Conservation (phyloP, 2,888 invertebrate species). For the Meiosimyza platycephala region DNA sequence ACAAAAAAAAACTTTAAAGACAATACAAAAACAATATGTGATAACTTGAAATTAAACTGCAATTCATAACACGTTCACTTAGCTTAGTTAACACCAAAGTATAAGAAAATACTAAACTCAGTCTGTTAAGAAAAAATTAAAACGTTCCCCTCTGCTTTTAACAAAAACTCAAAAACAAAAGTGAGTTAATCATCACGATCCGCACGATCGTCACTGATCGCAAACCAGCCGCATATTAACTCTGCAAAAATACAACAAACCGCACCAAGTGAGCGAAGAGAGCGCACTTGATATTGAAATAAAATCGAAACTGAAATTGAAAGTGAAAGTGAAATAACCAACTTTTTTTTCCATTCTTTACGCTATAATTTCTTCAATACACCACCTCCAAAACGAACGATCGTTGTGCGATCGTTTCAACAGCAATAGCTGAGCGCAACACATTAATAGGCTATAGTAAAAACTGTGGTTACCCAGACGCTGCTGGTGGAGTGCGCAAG, state of each 20-base stretch:
- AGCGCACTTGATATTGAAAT: conserved; percentile 37
- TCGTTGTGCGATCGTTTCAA: conserved; percentile 11
- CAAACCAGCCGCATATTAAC: too few species aligned
- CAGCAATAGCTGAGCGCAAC: not conserved
- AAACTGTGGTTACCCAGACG: conserved; percentile 9
- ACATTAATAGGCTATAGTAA: not conserved
- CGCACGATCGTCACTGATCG: too few species aligned
- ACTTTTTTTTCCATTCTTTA: conserved; percentile 12
- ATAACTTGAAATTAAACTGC: conserved; percentile 38
- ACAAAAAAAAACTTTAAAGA: not conserved
- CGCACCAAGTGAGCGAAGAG: conserved; percentile 1
- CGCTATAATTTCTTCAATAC: not conserved
- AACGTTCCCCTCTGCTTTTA: too few species aligned
- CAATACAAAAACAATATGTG: conserved; percentile 6
- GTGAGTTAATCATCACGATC: too few species aligned
- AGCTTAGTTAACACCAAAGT: conserved; percentile 41
- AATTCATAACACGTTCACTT: conserved; percentile 50
- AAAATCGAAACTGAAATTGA: conserved; percentile 46
- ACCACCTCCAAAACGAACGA: not conserved
- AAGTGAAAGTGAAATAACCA: conserved; percentile 56
- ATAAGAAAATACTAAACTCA: too few species aligned
- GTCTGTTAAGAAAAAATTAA: too few species aligned
- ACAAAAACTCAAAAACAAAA: too few species aligned
- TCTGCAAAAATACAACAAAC: too few species aligned
- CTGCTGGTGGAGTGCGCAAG: conserved; percentile 46